Evolutionary conservation across 2,888 invertebrate species (phyloP).

Genomic region (Neoascia interrupta): DNA sequence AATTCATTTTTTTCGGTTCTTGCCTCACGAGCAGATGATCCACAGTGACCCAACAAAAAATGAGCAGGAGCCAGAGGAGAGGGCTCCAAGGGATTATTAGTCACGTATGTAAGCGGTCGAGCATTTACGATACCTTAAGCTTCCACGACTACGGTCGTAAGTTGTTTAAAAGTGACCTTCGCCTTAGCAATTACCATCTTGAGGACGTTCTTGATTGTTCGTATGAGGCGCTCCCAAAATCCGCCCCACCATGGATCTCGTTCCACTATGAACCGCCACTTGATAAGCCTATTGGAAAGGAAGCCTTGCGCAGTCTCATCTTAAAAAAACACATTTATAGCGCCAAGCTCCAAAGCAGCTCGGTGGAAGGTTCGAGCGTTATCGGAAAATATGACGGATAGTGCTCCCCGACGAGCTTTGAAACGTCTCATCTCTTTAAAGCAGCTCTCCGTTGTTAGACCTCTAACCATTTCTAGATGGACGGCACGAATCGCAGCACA

Average conservation of each 20-base stretch:
- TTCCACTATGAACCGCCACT: slow-evolving; percentile 35
- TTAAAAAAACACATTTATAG: neutral
- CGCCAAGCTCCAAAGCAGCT: slow-evolving; percentile 6
- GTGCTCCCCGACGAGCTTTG: neutral
- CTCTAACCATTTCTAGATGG: slow-evolving; percentile 8
- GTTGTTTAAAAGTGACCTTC: slow-evolving; percentile 11
- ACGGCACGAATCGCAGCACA: too few species aligned
- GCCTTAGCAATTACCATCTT: slow-evolving; percentile 32
- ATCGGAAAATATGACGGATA: neutral
- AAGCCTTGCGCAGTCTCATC: neutral
- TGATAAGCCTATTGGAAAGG: slow-evolving; percentile 12
- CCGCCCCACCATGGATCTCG: slow-evolving; percentile 44
- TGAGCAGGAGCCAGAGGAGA: slow-evolving; percentile 14
- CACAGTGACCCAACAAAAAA: slow-evolving; percentile 12
- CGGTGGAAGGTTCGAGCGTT: slow-evolving; percentile 27
- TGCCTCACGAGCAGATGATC: neutral
- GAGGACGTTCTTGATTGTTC: too few species aligned
- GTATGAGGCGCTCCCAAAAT: slow-evolving; percentile 37
- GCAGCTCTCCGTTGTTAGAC: neutral
- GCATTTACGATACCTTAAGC: too few species aligned
- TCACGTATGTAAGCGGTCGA: slow-evolving; percentile 33
- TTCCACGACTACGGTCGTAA: slow-evolving; percentile 19
- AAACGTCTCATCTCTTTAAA: slow-evolving; percentile 1
- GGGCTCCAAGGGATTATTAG: slow-evolving; percentile 16
- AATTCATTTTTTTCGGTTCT: neutral